Conservation (phyloP, 2,797 vertebrate genomes). For the Hippocampus kuda region DNA sequence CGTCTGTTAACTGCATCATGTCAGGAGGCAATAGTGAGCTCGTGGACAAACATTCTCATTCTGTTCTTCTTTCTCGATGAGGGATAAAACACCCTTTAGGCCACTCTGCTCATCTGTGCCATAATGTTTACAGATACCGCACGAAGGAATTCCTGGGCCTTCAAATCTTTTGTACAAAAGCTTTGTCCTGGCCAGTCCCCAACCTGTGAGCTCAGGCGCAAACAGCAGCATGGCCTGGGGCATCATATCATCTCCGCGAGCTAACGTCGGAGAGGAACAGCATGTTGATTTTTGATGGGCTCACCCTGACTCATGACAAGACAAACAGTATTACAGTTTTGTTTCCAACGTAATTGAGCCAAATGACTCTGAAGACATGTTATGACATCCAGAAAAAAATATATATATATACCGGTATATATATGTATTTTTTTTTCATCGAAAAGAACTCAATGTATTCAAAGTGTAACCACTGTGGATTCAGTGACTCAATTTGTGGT, state of each 20-base stretch:
- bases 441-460: background rate
- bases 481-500: background rate
- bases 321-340: background rate
- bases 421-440: background rate
- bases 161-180: conserved; percentile 37
- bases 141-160: conserved; percentile 45
- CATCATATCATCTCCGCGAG: conserved; percentile 5
- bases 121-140: conserved; percentile 58
- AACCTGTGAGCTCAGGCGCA: conserved; percentile 40
- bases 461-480: background rate
- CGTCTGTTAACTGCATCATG: background rate
- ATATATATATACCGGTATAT: no score
- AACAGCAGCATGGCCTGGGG: conserved; percentile 35
- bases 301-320: background rate
- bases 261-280: conserved; percentile 27
- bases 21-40: background rate
- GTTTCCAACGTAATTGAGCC: background rate
- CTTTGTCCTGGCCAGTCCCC: conserved; percentile 44
- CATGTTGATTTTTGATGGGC: background rate
- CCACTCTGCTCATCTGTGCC: conserved; percentile 32
- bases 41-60: conserved; percentile 2
- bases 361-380: conserved; percentile 7
- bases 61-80: conserved; percentile 20
- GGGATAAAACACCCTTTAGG: conserved; percentile 38
- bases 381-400: background rate